phyloP scores from a whole-genome alignment of 2,888 invertebrate genomes.

The Parelbella ahira region DNA sequence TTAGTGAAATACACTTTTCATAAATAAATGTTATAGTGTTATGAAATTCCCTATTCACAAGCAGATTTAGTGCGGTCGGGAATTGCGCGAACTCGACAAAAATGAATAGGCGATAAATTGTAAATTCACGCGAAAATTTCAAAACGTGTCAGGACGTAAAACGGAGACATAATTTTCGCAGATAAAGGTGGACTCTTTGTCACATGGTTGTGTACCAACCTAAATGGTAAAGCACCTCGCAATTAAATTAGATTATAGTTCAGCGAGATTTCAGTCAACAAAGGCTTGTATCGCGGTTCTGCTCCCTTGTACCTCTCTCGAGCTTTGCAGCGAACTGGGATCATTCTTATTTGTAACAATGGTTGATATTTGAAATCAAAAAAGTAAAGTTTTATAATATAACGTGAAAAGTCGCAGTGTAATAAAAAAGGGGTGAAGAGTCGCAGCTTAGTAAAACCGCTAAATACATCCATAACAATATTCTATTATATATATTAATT shows the following conservation, averaged over 20 bases:
- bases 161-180: conserved; percentile 23
- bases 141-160: conserved; percentile 23
- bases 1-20: too few relatives aligned
- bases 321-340: conserved; percentile 3
- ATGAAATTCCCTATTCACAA: too few relatives aligned
- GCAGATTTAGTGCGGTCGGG: conserved; percentile 6
- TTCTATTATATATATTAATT: too few relatives aligned
- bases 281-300: conserved; percentile 1
- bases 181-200: conserved; percentile 23
- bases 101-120: conserved; percentile 25
- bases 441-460: too few relatives aligned
- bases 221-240: conserved; percentile 13
- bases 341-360: too few relatives aligned
- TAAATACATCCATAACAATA: too few relatives aligned
- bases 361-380: too few relatives aligned
- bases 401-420: too few relatives aligned
- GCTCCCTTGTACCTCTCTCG: background rate
- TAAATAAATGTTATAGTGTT: too few relatives aligned
- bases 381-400: too few relatives aligned
- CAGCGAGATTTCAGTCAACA: conserved; percentile 1
- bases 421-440: too few relatives aligned
- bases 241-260: conserved; percentile 9
- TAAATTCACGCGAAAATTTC: conserved; percentile 25
- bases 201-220: conserved; percentile 10
- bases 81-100: conserved; percentile 21